Conservation (phyloP, 2,797 vertebrate species). For the Semaprochilodus insignis region DNA sequence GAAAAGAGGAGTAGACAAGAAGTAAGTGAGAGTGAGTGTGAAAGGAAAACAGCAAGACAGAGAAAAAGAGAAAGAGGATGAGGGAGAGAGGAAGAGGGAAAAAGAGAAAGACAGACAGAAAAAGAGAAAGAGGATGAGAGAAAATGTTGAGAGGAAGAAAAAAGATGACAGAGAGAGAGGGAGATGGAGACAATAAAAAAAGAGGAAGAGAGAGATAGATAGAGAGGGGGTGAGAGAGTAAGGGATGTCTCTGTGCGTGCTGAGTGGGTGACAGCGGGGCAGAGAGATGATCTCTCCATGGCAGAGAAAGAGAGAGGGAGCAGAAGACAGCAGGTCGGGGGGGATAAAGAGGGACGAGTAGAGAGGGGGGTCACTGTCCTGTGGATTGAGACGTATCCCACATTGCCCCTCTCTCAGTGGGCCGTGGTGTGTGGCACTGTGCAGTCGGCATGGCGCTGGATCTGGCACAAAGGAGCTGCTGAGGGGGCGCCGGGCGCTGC, state of each 20-base stretch:
- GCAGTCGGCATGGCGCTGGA: slow-evolving; percentile 84
- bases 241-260: slow-evolving; percentile 25
- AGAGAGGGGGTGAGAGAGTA: slow-evolving; percentile 19
- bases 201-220: slow-evolving; percentile 55
- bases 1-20: neutral
- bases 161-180: slow-evolving; percentile 20
- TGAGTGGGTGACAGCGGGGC: slow-evolving; percentile 39
- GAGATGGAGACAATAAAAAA: slow-evolving; percentile 43
- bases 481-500: slow-evolving; percentile 58
- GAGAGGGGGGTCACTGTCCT: slow-evolving; percentile 72
- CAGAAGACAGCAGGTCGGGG: slow-evolving; percentile 28
- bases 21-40: neutral
- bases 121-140: slow-evolving; percentile 43
- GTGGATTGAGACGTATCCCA: slow-evolving; percentile 94
- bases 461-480: slow-evolving; percentile 71
- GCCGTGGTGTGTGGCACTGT: slow-evolving; percentile 63
- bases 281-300: slow-evolving; percentile 41
- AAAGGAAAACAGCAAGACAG: slow-evolving; percentile 53
- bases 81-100: slow-evolving; percentile 5
- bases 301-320: slow-evolving; percentile 34
- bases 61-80: slow-evolving; percentile 32
- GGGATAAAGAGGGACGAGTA: slow-evolving; percentile 37
- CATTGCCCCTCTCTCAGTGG: slow-evolving; percentile 63
- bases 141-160: slow-evolving; percentile 23
- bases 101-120: slow-evolving; percentile 46